Evolutionary conservation across 35 echinoderm and acorn worm genomes (phyloP).

Genomic region (Amphiura filiformis): DNA sequence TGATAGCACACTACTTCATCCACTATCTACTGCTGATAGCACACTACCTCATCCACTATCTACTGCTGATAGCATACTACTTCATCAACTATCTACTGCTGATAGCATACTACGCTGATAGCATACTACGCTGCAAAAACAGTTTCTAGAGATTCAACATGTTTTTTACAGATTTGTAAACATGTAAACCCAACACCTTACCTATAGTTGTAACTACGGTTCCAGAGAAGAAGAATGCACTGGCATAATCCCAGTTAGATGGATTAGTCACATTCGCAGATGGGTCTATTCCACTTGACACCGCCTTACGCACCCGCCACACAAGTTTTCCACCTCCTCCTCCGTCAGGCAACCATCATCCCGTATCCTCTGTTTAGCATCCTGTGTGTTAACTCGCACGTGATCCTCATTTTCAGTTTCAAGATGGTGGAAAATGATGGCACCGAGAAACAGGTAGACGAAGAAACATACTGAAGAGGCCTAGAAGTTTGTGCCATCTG

Average conservation of each 20-base stretch:
- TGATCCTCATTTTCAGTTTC: conserved; percentile 41
- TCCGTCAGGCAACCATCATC: conserved; percentile 8
- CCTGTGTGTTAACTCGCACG: background rate
- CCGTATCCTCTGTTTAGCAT: conserved; percentile 8
- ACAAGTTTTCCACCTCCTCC: background rate
- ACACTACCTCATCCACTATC: too few relatives aligned
- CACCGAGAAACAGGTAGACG: conserved; percentile 75
- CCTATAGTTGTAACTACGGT: conserved; percentile 91
- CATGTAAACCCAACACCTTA: too few relatives aligned
- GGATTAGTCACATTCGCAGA: conserved; percentile 33
- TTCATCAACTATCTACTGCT: too few relatives aligned
- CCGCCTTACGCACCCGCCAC: background rate
- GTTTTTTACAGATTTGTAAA: too few relatives aligned
- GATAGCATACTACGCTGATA: too few relatives aligned
- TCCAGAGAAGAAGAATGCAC: conserved; percentile 92
- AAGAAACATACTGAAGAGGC: conserved; percentile 59
- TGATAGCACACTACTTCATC: too few relatives aligned
- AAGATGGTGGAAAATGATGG: conserved; percentile 52
- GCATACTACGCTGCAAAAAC: too few relatives aligned
- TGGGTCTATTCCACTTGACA: conserved; percentile 5
- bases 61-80: too few relatives aligned
- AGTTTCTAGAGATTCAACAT: too few relatives aligned
- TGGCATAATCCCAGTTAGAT: conserved; percentile 83
- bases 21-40: too few relatives aligned
- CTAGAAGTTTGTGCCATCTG: too few relatives aligned